Percentiles rank a stretch among this genome's conserved stretches.
Evolutionary conservation across 2,797 vertebrate genomes (phyloP).

Genomic region (Catostomus latipinnis): DNA sequence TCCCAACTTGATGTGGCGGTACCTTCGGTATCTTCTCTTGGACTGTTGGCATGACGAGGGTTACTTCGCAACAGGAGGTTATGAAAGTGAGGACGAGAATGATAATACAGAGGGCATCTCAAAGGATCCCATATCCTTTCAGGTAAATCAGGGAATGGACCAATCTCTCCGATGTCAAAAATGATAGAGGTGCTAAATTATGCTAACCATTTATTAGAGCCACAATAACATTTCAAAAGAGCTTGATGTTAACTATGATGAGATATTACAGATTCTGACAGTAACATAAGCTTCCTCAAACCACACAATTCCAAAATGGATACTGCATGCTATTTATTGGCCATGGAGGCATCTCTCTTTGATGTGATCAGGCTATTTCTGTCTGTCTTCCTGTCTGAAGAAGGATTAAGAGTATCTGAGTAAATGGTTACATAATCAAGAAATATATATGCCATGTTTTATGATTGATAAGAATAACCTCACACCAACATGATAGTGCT

Average conservation of each 20-base stretch:
- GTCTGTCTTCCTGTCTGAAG: constrained; percentile 66
- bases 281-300: neutral
- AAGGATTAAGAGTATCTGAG: constrained; percentile 69
- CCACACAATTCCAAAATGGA: neutral
- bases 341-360: neutral
- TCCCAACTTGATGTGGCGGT: constrained; percentile 78
- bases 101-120: constrained; percentile 66
- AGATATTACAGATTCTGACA: neutral
- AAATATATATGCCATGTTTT: neutral
- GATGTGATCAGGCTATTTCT: constrained; percentile 65
- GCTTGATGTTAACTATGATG: neutral
- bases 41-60: constrained; percentile 75
- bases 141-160: constrained; percentile 73
- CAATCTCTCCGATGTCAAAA: neutral
- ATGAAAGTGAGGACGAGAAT: constrained; percentile 72
- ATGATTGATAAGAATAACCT: constrained; percentile 15
- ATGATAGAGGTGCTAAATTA: neutral
- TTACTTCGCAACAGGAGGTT: constrained; percentile 70
- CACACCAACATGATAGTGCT: neutral
- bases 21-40: constrained; percentile 75
- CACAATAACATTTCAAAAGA: constrained; percentile 2
- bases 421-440: constrained; percentile 61
- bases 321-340: constrained; percentile 29
- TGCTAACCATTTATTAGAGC: neutral
- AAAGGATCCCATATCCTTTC: constrained; percentile 62